These are phyloP conservation scores for Hippocampus mohnikei DNA, from an alignment of 2,113 vertebrate species.

Conservation along the genomic window DNA sequence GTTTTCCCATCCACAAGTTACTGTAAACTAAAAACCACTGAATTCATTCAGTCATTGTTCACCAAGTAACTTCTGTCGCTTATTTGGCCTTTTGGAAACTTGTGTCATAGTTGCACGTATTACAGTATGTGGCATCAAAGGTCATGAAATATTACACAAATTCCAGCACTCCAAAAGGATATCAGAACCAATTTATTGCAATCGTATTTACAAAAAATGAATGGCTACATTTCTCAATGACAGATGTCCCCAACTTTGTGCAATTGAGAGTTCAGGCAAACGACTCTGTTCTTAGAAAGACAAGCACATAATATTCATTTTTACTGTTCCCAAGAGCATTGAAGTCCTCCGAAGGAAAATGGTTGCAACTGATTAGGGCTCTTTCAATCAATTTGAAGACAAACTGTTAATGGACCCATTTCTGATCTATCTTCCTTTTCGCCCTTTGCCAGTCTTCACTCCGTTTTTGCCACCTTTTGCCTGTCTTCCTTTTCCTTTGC, in stretches of 20 bases:
- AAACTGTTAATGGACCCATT: not conserved
- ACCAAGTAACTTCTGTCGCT: not conserved
- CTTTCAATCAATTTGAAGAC: not conserved
- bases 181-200: conserved; percentile 47
- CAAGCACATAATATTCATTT: not conserved
- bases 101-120: not conserved
- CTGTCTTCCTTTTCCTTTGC: conserved; percentile 40
- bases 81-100: not conserved
- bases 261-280: not conserved
- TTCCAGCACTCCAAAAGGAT: not conserved
- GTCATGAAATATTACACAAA: not conserved
- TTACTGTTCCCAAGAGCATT: not conserved
- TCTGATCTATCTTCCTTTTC: conserved; percentile 37
- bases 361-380: not conserved
- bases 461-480: conserved; percentile 47
- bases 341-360: not conserved
- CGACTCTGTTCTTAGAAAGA: not conserved
- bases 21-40: too few species aligned
- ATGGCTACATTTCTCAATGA: conserved; percentile 5
- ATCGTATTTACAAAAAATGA: conserved; percentile 43
- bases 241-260: not conserved
- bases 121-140: not conserved
- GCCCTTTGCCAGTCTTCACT: conserved; percentile 35
- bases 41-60: too few species aligned
- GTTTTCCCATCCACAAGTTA: too few species aligned